A percentile compares a stretch with the other conserved stretches of the same genome.
phyloP scores from a whole-genome alignment of 1,140 invertebrate species.

The Pogonomyrmex californicus region DNA sequence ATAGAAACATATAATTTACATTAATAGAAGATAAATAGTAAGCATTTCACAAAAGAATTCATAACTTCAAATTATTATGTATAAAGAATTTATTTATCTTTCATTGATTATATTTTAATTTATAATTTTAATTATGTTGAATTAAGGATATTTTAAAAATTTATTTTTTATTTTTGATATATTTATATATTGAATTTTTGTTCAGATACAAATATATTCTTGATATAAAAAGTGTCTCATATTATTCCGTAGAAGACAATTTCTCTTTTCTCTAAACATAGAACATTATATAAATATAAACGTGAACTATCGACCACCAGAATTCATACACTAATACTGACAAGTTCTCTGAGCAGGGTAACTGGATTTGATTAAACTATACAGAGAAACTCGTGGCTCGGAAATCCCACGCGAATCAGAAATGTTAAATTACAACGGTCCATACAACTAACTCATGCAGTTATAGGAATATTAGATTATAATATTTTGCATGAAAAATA shows the following conservation, averaged over 20 bases:
- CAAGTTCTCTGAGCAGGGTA: conserved; percentile 27
- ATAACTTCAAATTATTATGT: not conserved
- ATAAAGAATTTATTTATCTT: not conserved
- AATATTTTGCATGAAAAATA: conserved; percentile 26
- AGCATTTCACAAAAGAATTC: not conserved
- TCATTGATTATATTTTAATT: not conserved
- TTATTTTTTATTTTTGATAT: not conserved
- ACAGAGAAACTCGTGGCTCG: conserved; percentile 18
- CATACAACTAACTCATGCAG: not conserved
- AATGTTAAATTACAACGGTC: conserved; percentile 36
- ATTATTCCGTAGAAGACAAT: not conserved
- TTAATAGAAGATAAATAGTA: conserved; percentile 12
- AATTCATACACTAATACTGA: conserved; percentile 14
- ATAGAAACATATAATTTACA: not conserved
- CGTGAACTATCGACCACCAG: not conserved
- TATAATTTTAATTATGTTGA: not conserved
- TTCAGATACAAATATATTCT: not conserved
- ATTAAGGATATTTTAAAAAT: not conserved
- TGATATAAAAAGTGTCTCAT: not conserved
- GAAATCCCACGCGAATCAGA: conserved; percentile 40
- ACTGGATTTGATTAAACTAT: conserved; percentile 35
- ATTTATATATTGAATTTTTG: not conserved
- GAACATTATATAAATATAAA: not conserved
- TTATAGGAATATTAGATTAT: not conserved
- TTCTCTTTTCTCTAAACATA: not conserved